These are phyloP conservation scores for Hydrolagus colliei DNA, from an alignment of 2,797 vertebrate genomes.

Conservation along the genomic window DNA sequence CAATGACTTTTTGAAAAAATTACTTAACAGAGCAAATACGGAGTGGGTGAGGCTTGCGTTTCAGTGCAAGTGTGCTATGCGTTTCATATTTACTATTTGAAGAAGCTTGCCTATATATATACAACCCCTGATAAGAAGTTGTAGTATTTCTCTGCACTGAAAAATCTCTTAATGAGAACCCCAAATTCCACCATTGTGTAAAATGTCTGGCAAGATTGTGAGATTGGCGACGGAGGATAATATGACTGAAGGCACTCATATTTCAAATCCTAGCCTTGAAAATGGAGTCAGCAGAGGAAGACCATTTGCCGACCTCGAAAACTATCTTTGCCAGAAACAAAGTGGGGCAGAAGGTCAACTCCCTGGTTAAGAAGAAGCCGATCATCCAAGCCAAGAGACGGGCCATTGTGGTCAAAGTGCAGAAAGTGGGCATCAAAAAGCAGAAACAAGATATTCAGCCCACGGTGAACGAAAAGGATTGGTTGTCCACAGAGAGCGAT, in stretches of 20 bases:
- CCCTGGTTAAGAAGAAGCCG: background rate
- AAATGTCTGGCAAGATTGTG: no score
- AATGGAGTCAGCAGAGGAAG: slow-evolving; percentile 18
- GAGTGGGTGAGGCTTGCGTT: no score
- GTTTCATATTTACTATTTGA: no score
- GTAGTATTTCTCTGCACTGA: no score
- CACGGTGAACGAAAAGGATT: slow-evolving; percentile 45
- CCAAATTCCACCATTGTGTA: no score
- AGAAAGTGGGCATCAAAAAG: slow-evolving; percentile 30
- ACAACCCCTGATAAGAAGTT: no score
- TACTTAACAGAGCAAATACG: no score
- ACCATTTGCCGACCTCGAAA: background rate
- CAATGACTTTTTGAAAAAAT: no score
- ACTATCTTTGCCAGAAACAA: slow-evolving; percentile 2
- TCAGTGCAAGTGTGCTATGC: no score
- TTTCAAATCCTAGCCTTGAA: slow-evolving; percentile 9
- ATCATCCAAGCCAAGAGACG: slow-evolving; percentile 28
- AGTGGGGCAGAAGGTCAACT: slow-evolving; percentile 6
- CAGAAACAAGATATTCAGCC: slow-evolving; percentile 35
- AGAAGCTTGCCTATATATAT: no score
- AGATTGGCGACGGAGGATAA: no score
- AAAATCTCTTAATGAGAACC: no score
- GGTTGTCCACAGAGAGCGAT: slow-evolving; percentile 55
- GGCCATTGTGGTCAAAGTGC: background rate
- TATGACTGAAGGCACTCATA: background rate